Evolutionary conservation across 2,797 vertebrate genomes (phyloP).

Genomic region (Taeniopygia guttata): DNA sequence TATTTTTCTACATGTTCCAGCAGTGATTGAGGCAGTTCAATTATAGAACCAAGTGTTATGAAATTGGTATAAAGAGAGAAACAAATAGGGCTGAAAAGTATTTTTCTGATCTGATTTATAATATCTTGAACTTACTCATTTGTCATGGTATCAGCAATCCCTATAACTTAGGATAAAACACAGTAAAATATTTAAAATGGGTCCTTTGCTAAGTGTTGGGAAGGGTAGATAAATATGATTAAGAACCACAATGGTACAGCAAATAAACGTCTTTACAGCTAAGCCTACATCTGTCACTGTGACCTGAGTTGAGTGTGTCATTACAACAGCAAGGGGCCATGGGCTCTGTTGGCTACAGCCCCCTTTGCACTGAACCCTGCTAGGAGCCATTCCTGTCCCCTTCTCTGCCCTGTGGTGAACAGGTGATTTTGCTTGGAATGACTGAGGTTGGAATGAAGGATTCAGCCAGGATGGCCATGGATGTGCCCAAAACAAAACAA

Average conservation of each 20-base stretch:
- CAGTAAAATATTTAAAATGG: background rate
- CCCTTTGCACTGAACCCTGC: background rate
- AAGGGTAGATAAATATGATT: too few species aligned
- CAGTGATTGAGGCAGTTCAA: fast-evolving
- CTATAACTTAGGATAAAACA: background rate
- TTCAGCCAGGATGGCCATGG: background rate
- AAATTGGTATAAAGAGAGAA: background rate
- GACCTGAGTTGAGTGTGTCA: background rate
- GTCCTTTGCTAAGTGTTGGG: too few species aligned
- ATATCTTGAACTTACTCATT: background rate
- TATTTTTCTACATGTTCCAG: background rate
- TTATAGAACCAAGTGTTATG: background rate
- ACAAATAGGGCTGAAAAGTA: background rate
- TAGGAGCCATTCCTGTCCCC: background rate
- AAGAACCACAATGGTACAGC: too few species aligned
- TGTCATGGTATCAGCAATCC: background rate
- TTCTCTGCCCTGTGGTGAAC: background rate
- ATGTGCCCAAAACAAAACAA: background rate
- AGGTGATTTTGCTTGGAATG: background rate
- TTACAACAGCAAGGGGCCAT: background rate
- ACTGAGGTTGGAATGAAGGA: background rate
- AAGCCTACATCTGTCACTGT: background rate
- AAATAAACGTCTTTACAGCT: too few species aligned
- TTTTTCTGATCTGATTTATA: background rate
- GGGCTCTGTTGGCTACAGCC: background rate